Conservation (phyloP, 2,888 invertebrate species). For the Hylaea fasciaria region DNA sequence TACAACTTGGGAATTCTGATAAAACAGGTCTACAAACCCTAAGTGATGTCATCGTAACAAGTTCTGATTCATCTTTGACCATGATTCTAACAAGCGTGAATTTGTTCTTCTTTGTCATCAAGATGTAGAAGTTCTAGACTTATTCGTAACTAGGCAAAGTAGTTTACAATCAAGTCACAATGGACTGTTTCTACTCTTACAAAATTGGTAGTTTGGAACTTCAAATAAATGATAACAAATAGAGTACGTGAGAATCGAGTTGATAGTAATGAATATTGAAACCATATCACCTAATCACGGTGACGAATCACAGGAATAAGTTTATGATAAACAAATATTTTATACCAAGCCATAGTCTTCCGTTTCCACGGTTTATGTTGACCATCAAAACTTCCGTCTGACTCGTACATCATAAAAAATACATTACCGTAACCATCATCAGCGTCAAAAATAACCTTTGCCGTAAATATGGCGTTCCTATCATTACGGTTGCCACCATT, state of each 20-base stretch:
- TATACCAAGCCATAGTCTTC: conserved; percentile 32
- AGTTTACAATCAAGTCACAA: not conserved
- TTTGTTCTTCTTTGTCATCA: too few relatives aligned
- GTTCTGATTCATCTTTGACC: conserved; percentile 9
- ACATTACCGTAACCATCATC: conserved; percentile 58
- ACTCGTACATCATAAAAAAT: conserved; percentile 52
- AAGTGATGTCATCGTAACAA: conserved; percentile 10
- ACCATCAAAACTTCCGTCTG: conserved; percentile 40
- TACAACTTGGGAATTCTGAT: not conserved
- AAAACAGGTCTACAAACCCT: not conserved
- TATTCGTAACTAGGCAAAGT: too few relatives aligned
- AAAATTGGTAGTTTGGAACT: conserved; percentile 16
- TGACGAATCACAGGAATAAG: conserved; percentile 1
- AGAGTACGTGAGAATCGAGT: conserved; percentile 16
- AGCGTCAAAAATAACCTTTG: conserved; percentile 53
- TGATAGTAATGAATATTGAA: not conserved
- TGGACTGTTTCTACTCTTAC: not conserved
- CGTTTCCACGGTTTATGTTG: conserved; percentile 47
- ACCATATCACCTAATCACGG: not conserved
- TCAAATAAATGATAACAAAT: conserved; percentile 21
- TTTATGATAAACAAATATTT: conserved; percentile 3
- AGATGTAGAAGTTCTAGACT: too few relatives aligned
- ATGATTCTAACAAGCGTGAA: not conserved
- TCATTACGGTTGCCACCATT: conserved; percentile 43
- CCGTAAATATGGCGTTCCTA: conserved; percentile 57